Percentiles rank a stretch among this genome's conserved stretches.
Evolutionary conservation across 2,113 vertebrate genomes (phyloP).

Genomic region (Ariopsis seemanni): DNA sequence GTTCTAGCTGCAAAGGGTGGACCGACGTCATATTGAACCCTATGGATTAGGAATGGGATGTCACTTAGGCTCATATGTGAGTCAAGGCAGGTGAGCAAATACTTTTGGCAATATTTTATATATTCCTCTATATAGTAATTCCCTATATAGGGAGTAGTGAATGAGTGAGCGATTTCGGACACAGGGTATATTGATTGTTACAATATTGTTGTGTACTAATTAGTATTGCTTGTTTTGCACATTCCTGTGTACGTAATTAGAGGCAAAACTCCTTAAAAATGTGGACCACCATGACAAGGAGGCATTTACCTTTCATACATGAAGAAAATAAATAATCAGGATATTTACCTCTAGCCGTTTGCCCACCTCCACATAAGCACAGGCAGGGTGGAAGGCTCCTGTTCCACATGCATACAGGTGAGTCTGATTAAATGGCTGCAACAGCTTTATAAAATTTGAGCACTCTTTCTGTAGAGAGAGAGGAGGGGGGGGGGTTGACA

Average conservation of each 20-base stretch:
- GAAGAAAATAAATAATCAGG: not conserved
- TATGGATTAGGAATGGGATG: too few relatives aligned
- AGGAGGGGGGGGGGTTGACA: constrained; percentile 5
- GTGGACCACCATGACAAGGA: not conserved
- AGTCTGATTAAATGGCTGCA: constrained; percentile 92
- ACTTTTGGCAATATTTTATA: too few relatives aligned
- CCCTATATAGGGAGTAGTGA: too few relatives aligned
- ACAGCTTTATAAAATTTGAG: constrained; percentile 93
- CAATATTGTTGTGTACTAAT: not conserved
- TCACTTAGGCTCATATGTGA: too few relatives aligned
- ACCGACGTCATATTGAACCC: too few relatives aligned
- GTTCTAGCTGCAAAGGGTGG: too few relatives aligned
- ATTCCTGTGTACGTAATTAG: not conserved
- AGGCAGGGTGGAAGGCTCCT: constrained; percentile 94
- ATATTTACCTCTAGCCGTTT: constrained; percentile 85
- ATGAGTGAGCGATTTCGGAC: too few relatives aligned
- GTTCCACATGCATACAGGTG: constrained; percentile 94
- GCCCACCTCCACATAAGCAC: constrained; percentile 91
- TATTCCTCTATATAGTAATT: too few relatives aligned
- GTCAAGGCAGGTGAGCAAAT: too few relatives aligned
- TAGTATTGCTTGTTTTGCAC: not conserved
- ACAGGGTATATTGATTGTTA: not conserved
- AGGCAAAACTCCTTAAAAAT: not conserved
- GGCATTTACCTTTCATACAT: not conserved
- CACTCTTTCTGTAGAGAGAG: constrained; percentile 86